Percentiles rank a stretch among this genome's conserved stretches.
phyloP scores from a whole-genome alignment of 2,113 vertebrate genomes.

The Hippoglossus stenolepis region DNA sequence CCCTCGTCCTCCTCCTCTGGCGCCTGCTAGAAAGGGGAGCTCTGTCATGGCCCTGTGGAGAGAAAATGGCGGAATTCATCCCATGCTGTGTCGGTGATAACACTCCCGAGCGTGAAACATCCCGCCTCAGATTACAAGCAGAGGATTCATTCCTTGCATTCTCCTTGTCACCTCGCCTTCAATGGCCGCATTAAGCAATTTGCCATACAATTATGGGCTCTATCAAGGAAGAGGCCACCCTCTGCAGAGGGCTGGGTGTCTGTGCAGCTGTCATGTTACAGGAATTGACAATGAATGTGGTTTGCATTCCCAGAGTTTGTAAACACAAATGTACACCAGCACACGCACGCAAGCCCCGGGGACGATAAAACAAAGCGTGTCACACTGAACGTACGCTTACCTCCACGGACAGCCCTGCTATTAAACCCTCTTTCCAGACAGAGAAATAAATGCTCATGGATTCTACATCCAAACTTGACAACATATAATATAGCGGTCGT shows the following conservation, averaged over 20 bases:
- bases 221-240: conserved; percentile 59
- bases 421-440: conserved; percentile 2
- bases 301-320: conserved; percentile 32
- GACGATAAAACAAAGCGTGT: conserved; percentile 40
- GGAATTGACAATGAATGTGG: conserved; percentile 27
- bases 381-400: conserved; percentile 1
- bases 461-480: background rate
- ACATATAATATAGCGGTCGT: conserved; percentile 21
- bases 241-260: conserved; percentile 51
- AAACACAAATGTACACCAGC: conserved; percentile 33
- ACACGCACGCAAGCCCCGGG: background rate
- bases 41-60: conserved; percentile 65
- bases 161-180: conserved; percentile 74
- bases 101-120: conserved; percentile 71
- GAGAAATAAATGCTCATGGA: background rate
- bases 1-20: conserved; percentile 35
- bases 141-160: conserved; percentile 76
- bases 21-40: conserved; percentile 71
- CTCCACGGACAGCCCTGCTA: conserved; percentile 1
- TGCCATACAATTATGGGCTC: conserved; percentile 73
- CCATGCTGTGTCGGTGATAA: conserved; percentile 75
- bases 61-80: conserved; percentile 80
- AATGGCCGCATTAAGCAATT: conserved; percentile 75
- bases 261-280: conserved; percentile 50
- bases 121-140: conserved; percentile 72